Evolutionary conservation across 2,888 invertebrate genomes (phyloP), one percentile per base, ranked within the genome.

Genomic region (Anthophora plumipes): DNA sequence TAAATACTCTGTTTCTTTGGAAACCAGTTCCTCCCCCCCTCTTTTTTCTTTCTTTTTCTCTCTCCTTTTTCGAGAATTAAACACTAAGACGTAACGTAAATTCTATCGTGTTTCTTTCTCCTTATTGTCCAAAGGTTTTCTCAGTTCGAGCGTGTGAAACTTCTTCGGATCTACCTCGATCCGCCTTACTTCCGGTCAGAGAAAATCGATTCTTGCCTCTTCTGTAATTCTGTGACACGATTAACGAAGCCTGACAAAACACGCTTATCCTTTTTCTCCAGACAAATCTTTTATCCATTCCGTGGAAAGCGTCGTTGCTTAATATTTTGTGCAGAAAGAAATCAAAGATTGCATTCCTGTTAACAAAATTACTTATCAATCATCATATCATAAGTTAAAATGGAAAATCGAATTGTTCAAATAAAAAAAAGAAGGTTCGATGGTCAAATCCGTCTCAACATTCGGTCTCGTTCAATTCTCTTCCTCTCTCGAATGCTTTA

Each of bases 401-500:
- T 37, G 17, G 8, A 31, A 17, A 17, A 14, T 37, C 4, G 31
- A 31, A n/a, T n/a, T 31, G 31, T 57, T 37, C 2, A 8, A 22
- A 54, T 25, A 20, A 3, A 4, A 54, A 25, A n/a, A 22, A 14
- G 5, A 0, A 54, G 3, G 25, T 63, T 46, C 9, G 4, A 0
- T 20, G 25, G 2, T 0, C n/a, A 5, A 43, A 7, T 20, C 7
- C 31, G 25, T 31, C 52, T 60, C 37, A n/a, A 52, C 17, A 8
- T 14, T n/a, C 31, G 31, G 31, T 31, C 11, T 4, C n/a, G 4
- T 22, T 12, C 12, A 2, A 31, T 31, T 55, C n/a, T 9, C 12
- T 25, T n/a, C 57, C 14, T 3, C 22, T 20, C 22, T 31, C 11
- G 60, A 68, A 59, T 60, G 64, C 69, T 75, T 78, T 59, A 64